Evolutionary conservation across 2,888 invertebrate species (phyloP).

Genomic region (Ophioninae sp.): DNA sequence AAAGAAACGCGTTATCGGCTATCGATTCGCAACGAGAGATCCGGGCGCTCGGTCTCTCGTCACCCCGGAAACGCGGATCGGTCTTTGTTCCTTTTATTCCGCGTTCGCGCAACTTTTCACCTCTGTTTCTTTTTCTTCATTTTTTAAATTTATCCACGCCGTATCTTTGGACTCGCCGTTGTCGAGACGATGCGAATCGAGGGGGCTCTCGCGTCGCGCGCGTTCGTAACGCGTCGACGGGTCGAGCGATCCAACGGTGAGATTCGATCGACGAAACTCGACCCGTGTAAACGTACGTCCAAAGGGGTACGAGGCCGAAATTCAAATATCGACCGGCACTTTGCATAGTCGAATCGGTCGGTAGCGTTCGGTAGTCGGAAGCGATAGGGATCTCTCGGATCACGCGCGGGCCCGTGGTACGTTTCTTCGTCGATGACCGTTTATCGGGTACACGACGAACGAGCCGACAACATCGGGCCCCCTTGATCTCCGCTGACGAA

Average conservation of each 20-base stretch:
- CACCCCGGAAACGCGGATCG: constrained; percentile 55
- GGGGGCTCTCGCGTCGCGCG: constrained; percentile 38
- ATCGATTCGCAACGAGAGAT: background rate
- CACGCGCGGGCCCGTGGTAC: constrained; percentile 25
- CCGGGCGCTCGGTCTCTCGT: constrained; percentile 32
- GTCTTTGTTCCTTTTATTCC: constrained; percentile 16
- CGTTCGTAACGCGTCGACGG: constrained; percentile 15
- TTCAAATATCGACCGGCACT: constrained; percentile 51
- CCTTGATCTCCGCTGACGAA: background rate
- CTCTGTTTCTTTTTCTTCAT: constrained; percentile 42
- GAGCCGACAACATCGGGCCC: constrained; percentile 28
- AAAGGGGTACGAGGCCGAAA: constrained; percentile 33
- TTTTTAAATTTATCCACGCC: too few species aligned
- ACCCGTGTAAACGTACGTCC: constrained; percentile 12
- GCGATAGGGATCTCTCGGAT: constrained; percentile 49
- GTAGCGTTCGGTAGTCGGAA: constrained; percentile 58
- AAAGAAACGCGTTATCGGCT: background rate
- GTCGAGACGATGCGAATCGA: constrained; percentile 56
- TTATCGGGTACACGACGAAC: constrained; percentile 19
- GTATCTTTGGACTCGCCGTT: constrained; percentile 37
- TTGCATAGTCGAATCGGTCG: constrained; percentile 52
- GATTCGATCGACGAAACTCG: constrained; percentile 52
- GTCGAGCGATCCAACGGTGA: constrained; percentile 42
- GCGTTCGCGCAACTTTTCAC: background rate
- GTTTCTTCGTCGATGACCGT: background rate